These are phyloP conservation scores for Dinocampus coccinellae DNA, from an alignment of 2,888 invertebrate genomes.

Conservation along the genomic window DNA sequence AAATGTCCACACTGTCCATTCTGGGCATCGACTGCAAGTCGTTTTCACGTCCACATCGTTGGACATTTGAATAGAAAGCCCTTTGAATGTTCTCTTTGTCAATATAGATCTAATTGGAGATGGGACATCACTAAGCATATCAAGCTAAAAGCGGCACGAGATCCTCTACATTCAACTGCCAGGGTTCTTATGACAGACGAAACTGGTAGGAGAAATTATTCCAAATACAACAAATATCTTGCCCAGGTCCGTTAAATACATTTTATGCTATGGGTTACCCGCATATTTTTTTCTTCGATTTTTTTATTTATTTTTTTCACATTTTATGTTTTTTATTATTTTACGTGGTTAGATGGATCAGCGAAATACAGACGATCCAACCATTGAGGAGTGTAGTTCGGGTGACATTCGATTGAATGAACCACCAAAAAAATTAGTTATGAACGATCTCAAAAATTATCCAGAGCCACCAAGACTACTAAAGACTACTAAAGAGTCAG, in stretches of 20 bases:
- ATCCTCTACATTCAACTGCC: constrained; percentile 84
- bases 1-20: constrained; percentile 94
- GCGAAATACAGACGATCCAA: constrained; percentile 53
- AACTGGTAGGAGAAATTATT: constrained; percentile 90
- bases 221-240: constrained; percentile 92
- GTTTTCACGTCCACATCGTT: constrained; percentile 94
- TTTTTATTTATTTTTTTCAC: not conserved
- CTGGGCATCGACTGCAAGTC: constrained; percentile 92
- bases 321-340: not conserved
- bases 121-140: constrained; percentile 98
- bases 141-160: constrained; percentile 87
- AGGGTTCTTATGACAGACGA: constrained; percentile 92
- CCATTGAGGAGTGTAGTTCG: constrained; percentile 52
- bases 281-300: constrained; percentile 11
- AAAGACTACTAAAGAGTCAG: constrained; percentile 43
- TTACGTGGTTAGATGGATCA: constrained; percentile 9
- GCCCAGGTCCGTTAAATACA: constrained; percentile 73
- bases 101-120: constrained; percentile 95
- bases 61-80: constrained; percentile 94
- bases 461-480: constrained; percentile 42
- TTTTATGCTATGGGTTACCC: constrained; percentile 58
- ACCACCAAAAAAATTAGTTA: constrained; percentile 53
- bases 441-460: constrained; percentile 50
- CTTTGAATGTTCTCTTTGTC: constrained; percentile 94
- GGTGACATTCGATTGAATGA: constrained; percentile 51